A percentile compares a stretch with the other conserved stretches of the same genome.
phyloP scores from a whole-genome alignment of 2,797 vertebrate species.

The Otus scops region DNA sequence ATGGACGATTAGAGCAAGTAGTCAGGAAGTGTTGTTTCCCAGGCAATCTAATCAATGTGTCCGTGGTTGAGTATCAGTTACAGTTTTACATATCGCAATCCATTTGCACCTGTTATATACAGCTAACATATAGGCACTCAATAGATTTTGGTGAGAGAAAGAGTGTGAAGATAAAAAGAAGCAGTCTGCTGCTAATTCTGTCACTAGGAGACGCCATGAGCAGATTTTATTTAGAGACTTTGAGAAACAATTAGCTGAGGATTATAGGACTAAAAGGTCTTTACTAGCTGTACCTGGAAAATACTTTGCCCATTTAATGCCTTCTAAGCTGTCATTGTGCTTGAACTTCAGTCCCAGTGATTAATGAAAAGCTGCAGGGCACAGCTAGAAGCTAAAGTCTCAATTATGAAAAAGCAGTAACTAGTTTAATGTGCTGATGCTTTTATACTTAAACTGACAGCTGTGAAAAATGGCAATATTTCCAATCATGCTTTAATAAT shows the following conservation, averaged over 20 bases:
- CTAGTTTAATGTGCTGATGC: conserved; percentile 97
- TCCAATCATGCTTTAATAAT: conserved; percentile 96
- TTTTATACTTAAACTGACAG: conserved; percentile 95
- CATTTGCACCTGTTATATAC: conserved; percentile 78
- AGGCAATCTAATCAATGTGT: conserved; percentile 76
- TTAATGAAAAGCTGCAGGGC: conserved; percentile 99
- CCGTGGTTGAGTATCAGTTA: conserved; percentile 73
- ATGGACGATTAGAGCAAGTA: conserved; percentile 74
- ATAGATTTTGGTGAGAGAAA: conserved; percentile 65
- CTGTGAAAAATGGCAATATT: conserved; percentile 98
- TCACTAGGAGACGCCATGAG: conserved; percentile 79
- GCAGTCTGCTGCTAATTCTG: conserved; percentile 75
- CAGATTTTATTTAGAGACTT: conserved; percentile 82
- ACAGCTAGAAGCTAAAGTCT: conserved; percentile 97
- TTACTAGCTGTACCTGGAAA: conserved; percentile 89
- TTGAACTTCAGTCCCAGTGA: conserved; percentile 93
- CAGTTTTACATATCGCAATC: conserved; percentile 75
- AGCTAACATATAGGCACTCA: conserved; percentile 68
- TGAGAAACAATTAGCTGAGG: conserved; percentile 88
- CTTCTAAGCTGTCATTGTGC: conserved; percentile 91
- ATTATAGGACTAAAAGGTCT: conserved; percentile 90
- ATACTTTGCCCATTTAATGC: conserved; percentile 88
- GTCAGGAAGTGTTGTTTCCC: conserved; percentile 77
- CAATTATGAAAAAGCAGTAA: conserved; percentile 99
- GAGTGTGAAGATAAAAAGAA: conserved; percentile 75